Conservation (phyloP, 2,113 vertebrate genomes). For the Odobenus rosmarus region DNA sequence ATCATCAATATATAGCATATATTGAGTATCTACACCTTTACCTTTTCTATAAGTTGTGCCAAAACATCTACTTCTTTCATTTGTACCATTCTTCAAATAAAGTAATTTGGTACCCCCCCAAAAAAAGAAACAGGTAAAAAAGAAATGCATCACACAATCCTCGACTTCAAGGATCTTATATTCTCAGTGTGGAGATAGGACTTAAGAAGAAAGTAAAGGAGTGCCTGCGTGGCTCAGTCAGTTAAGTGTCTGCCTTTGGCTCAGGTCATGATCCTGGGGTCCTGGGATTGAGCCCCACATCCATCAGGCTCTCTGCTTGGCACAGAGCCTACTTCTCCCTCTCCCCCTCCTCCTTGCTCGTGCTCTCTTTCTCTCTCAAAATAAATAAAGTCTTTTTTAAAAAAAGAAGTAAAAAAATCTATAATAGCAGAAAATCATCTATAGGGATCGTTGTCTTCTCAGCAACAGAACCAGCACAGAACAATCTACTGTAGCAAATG, state of each 20-base stretch:
- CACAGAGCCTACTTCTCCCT: neutral
- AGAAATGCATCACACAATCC: neutral
- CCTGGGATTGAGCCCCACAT: neutral
- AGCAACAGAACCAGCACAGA: neutral
- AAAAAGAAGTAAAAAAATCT: neutral
- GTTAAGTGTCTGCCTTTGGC: neutral
- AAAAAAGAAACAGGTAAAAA: neutral
- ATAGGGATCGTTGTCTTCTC: neutral
- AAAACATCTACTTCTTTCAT: too few species aligned
- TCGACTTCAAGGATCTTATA: neutral
- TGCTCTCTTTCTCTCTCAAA: neutral
- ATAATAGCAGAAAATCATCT: neutral
- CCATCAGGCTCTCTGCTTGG: neutral
- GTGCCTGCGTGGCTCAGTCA: neutral
- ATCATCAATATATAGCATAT: neutral
- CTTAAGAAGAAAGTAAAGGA: neutral
- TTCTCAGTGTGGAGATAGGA: neutral
- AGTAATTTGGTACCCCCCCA: too few species aligned
- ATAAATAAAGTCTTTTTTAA: neutral
- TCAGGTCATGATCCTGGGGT: neutral
- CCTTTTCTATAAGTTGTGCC: too few species aligned
- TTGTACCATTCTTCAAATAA: too few species aligned
- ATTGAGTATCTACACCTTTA: neutral
- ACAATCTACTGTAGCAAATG: neutral
- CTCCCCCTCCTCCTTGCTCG: neutral